Conservation (phyloP, 2,888 invertebrate species). For the Drosophila kanekoi region DNA sequence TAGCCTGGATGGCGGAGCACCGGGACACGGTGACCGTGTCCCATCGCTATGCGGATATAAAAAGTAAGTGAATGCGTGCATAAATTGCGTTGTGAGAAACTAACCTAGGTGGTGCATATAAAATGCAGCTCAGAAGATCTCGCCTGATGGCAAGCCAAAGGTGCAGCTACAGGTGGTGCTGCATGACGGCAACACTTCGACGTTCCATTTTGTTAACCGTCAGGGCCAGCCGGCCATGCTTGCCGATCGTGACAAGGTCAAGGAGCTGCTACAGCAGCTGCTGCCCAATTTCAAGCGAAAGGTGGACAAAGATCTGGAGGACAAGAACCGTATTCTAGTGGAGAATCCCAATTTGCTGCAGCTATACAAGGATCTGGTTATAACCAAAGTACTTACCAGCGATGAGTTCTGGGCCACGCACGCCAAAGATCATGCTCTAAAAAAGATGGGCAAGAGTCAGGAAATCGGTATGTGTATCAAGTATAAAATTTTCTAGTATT, state of each 20-base stretch:
- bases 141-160: slow-evolving; percentile 98
- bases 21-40: slow-evolving; percentile 96
- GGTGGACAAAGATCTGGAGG: slow-evolving; percentile 95
- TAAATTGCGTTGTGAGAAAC: neutral
- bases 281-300: slow-evolving; percentile 97
- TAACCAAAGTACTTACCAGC: slow-evolving; percentile 96
- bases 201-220: slow-evolving; percentile 98
- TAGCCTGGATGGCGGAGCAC: slow-evolving; percentile 98
- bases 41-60: slow-evolving; percentile 97
- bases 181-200: slow-evolving; percentile 96
- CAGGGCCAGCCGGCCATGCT: slow-evolving; percentile 93
- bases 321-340: slow-evolving; percentile 94
- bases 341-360: slow-evolving; percentile 96
- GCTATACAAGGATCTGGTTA: slow-evolving; percentile 98
- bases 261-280: slow-evolving; percentile 94
- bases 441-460: slow-evolving; percentile 91
- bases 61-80: slow-evolving; percentile 88
- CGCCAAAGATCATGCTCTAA: slow-evolving; percentile 91
- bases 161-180: slow-evolving; percentile 98
- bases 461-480: slow-evolving; percentile 89
- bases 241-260: slow-evolving; percentile 96
- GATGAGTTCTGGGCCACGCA: slow-evolving; percentile 99
- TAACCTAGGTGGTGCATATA: slow-evolving; percentile 43
- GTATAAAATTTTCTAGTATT: too few relatives aligned
- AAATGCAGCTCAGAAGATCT: slow-evolving; percentile 95